phyloP scores from a whole-genome alignment of 2,888 invertebrate genomes.

The Epirrhoe tristata region DNA sequence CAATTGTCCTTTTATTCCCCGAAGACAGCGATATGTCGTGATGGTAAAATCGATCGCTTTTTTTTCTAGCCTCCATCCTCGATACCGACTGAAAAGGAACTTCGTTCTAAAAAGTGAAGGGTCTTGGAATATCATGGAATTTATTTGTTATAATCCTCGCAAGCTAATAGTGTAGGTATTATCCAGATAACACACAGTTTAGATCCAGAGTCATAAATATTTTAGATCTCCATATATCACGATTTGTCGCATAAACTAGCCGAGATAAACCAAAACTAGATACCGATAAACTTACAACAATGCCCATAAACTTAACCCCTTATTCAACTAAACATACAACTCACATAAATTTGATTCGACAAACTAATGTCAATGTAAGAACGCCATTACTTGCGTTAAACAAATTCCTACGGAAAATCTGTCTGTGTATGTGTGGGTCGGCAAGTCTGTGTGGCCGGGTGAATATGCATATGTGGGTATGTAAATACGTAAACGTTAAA shows the following conservation, averaged over 20 bases:
- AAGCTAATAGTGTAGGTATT: not conserved
- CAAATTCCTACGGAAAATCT: conserved; percentile 73
- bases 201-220: conserved; percentile 36
- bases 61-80: too few relatives aligned
- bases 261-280: conserved; percentile 53
- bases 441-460: conserved; percentile 53
- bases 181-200: conserved; percentile 16
- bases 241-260: conserved; percentile 59
- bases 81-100: too few relatives aligned
- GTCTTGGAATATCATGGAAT: not conserved
- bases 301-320: conserved; percentile 81
- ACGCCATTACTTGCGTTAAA: conserved; percentile 81
- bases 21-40: too few relatives aligned
- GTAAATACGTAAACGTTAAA: conserved; percentile 83
- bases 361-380: conserved; percentile 85
- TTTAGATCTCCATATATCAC: conserved; percentile 53
- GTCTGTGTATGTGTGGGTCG: conserved; percentile 46
- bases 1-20: too few relatives aligned
- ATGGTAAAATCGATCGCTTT: too few relatives aligned
- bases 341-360: conserved; percentile 84
- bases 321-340: conserved; percentile 82
- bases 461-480: conserved; percentile 84
- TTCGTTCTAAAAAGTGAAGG: too few relatives aligned
- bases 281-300: conserved; percentile 65
- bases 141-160: not conserved